Evolutionary conservation across 2,797 vertebrate genomes (phyloP).

Genomic region (Australoheros facetus): DNA sequence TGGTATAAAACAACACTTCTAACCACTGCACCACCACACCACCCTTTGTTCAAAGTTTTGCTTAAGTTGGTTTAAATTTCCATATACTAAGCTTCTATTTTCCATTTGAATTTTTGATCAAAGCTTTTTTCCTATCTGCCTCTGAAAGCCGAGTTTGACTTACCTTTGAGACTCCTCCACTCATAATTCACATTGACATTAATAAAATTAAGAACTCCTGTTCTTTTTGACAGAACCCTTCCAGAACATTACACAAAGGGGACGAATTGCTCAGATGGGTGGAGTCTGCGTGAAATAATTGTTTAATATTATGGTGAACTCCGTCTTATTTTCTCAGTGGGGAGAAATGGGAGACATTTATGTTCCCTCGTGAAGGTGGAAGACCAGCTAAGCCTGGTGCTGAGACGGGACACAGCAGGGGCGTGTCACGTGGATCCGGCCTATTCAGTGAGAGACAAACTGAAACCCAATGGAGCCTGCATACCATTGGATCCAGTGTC

Average conservation of each 20-base stretch:
- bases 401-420: slow-evolving; percentile 41
- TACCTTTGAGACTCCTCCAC: not conserved
- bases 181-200: not conserved
- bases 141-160: not conserved
- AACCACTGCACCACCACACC: not conserved
- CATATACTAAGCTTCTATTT: not conserved
- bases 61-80: no score
- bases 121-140: no score
- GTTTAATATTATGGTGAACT: slow-evolving; percentile 56
- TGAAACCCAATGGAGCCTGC: slow-evolving; percentile 49
- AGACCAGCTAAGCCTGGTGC: slow-evolving; percentile 29
- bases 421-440: slow-evolving; percentile 41
- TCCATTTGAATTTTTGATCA: not conserved
- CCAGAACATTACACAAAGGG: slow-evolving; percentile 35
- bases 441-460: slow-evolving; percentile 29
- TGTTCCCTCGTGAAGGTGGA: slow-evolving; percentile 37
- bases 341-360: slow-evolving; percentile 50
- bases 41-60: not conserved
- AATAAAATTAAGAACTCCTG: not conserved
- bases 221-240: slow-evolving; percentile 4
- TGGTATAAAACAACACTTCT: not conserved
- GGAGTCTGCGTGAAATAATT: slow-evolving; percentile 43
- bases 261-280: slow-evolving; percentile 41
- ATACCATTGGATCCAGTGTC: slow-evolving; percentile 63
- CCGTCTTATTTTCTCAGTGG: slow-evolving; percentile 52